Conservation (phyloP, 2,888 invertebrate species). For the Eupithecia inturbata region DNA sequence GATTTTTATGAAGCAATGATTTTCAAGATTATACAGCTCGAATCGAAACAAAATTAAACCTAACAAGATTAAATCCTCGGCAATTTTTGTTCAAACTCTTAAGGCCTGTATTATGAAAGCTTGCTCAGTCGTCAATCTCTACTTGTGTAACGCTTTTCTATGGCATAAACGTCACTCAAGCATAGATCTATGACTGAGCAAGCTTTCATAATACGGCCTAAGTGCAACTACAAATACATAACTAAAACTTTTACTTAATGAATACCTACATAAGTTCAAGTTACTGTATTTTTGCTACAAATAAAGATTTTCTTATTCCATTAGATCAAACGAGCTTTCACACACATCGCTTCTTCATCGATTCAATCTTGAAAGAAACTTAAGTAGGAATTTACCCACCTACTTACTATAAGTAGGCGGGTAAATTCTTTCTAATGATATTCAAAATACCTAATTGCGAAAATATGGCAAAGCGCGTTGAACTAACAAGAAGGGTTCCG, state of each 20-base stretch:
- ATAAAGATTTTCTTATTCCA: not conserved
- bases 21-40: constrained; percentile 3
- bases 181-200: too few relatives aligned
- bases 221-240: not conserved
- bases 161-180: too few relatives aligned
- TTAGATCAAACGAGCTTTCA: not conserved
- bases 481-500: not conserved
- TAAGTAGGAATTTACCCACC: too few relatives aligned
- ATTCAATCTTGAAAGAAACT: not conserved
- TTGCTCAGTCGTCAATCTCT: too few relatives aligned
- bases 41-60: not conserved
- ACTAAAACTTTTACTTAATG: not conserved
- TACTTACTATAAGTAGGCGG: not conserved
- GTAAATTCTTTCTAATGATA: not conserved
- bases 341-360: not conserved
- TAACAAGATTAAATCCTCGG: not conserved
- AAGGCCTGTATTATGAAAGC: too few relatives aligned
- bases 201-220: too few relatives aligned
- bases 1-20: constrained; percentile 27
- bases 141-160: too few relatives aligned
- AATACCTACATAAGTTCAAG: not conserved
- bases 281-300: not conserved
- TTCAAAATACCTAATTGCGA: not conserved
- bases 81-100: not conserved
- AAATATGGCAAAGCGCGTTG: not conserved